Conservation (phyloP, 2,888 invertebrate genomes). For the Abrostola triplasia region DNA sequence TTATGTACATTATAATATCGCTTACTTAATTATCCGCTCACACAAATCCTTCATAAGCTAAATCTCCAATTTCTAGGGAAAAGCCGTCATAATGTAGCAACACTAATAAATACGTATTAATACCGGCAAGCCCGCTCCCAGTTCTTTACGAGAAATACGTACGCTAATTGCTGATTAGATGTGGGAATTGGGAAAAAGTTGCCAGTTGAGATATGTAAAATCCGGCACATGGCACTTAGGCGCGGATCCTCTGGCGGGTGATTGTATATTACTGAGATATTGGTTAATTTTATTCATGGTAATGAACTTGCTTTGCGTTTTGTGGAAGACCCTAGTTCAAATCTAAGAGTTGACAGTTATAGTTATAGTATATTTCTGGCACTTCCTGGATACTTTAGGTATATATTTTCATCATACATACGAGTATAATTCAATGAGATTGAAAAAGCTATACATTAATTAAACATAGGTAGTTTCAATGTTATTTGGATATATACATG, state of each 20-base stretch:
- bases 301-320: neutral
- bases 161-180: constrained; percentile 64
- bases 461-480: too few relatives aligned
- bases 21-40: neutral
- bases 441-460: too few relatives aligned
- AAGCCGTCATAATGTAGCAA: constrained; percentile 39
- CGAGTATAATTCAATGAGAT: too few relatives aligned
- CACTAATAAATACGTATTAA: constrained; percentile 60
- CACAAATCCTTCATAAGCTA: constrained; percentile 3
- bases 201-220: constrained; percentile 53
- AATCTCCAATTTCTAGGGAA: constrained; percentile 18
- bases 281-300: constrained; percentile 34
- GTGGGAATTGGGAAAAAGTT: constrained; percentile 57
- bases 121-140: constrained; percentile 44
- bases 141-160: constrained; percentile 56
- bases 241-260: constrained; percentile 32
- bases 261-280: constrained; percentile 35
- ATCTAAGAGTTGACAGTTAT: too few relatives aligned
- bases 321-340: too few relatives aligned
- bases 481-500: too few relatives aligned
- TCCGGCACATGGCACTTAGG: constrained; percentile 40
- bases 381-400: too few relatives aligned
- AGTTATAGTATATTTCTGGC: too few relatives aligned
- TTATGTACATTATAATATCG: neutral
- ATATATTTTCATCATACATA: too few relatives aligned